Base-by-base conservation (phyloP, 2,888 invertebrate genomes). In the Beris morrisii region DNA sequence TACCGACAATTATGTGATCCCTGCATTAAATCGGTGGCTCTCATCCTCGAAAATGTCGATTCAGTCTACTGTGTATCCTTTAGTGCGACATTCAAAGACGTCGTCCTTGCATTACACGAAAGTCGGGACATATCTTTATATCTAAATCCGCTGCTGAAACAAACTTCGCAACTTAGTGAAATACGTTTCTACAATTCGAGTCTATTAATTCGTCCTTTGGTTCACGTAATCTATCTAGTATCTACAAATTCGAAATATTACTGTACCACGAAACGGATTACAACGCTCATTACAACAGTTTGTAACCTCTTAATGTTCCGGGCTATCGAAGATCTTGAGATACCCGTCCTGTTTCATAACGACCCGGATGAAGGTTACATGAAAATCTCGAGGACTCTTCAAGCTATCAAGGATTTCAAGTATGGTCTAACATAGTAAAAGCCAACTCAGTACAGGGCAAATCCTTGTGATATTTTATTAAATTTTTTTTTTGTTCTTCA, bases 231-330 rank as follows among this genome's bases (percentile, higher is more conserved):
- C n/a, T 93, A 93, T 64, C 81, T 96, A 32, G 82, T 94, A 53
- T 97, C 96, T 95, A 88, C 90, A 3, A 89, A 91, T 77, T 94
- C 93, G 0, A 84, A 85, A 73, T 90, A 90, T 76, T 94, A 88
- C 77, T 88, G 90, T 75, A 84, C 82, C 58, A 85, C 85, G 38
- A 85, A 85, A 52, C 78, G 87, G 67, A 86, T 89, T 73, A 85
- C 89, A 75, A 89, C 89, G 3, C 82, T 96, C 4, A 81, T 96
- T 13, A 88, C 88, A 72, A 90, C 93, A 81, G 86, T 95, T 56
- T 88, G 90, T 73, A 96, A 96, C 80, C 81, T 94, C 74, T 79
- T 95, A 7, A 92, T 96, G 66, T 85, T 86, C 70, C 87, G 90
- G 79, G 88, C 89, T n/a, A 85, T 86, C 1, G 87, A 86, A 72